Conservation (phyloP, 1,140 invertebrate genomes). For the Vanessa tameamea region DNA sequence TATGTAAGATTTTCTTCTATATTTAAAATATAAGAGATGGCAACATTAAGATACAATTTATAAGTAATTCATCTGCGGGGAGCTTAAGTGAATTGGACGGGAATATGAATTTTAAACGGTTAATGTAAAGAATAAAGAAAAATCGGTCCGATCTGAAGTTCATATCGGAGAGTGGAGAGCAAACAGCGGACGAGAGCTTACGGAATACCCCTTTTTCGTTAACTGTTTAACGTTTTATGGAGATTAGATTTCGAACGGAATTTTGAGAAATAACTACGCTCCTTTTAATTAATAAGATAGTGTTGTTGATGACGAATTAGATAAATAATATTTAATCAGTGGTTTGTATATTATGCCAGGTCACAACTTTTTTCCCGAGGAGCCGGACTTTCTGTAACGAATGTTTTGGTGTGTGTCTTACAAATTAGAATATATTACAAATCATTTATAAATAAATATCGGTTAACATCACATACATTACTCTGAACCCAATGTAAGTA, state of each 20-base stretch:
- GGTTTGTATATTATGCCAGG: neutral
- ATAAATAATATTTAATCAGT: neutral
- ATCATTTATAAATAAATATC: too few relatives aligned
- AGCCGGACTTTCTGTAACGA: too few relatives aligned
- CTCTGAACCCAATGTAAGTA: too few relatives aligned
- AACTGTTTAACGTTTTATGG: conserved; percentile 53
- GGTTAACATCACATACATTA: too few relatives aligned
- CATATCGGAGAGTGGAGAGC: conserved; percentile 58
- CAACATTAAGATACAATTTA: conserved; percentile 2
- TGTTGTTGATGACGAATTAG: neutral
- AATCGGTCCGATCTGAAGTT: conserved; percentile 50
- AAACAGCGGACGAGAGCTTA: conserved; percentile 45
- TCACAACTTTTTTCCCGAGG: too few relatives aligned
- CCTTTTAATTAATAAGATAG: neutral
- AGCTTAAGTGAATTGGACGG: conserved; percentile 46
- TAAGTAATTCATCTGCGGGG: conserved; percentile 12
- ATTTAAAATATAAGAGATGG: neutral
- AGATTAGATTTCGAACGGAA: conserved; percentile 55
- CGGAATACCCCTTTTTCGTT: conserved; percentile 30
- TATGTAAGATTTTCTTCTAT: neutral
- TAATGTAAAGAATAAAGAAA: conserved; percentile 59
- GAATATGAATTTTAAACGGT: conserved; percentile 74
- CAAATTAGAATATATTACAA: too few relatives aligned
- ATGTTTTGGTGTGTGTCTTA: too few relatives aligned
- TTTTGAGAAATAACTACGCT: neutral